These are phyloP conservation scores for Heliconius congener DNA, from an alignment of 1,140 invertebrate genomes.

Conservation along the genomic window DNA sequence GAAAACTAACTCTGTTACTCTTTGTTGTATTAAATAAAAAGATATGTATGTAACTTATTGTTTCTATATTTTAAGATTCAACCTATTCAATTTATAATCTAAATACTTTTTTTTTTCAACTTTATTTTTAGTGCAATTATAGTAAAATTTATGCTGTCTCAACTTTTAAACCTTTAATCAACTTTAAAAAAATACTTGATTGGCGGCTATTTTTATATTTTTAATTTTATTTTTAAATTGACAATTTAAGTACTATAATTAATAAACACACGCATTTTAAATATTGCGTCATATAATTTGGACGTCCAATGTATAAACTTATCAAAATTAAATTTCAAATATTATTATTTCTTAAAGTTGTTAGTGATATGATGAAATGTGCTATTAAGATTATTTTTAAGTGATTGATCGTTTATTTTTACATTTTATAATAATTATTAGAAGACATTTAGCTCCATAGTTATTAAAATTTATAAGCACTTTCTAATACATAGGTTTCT, in stretches of 20 bases:
- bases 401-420: conserved; percentile 38
- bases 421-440: conserved; percentile 32
- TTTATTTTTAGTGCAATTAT: conserved; percentile 12
- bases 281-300: not conserved
- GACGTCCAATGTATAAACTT: conserved; percentile 6
- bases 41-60: not conserved
- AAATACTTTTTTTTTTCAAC: not conserved
- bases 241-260: not conserved
- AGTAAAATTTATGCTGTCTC: not conserved
- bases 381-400: conserved; percentile 37
- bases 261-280: not conserved
- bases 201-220: not conserved
- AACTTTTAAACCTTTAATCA: not conserved
- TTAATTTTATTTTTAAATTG: not conserved
- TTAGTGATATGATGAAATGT: conserved; percentile 37
- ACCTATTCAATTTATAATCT: not conserved
- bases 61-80: not conserved
- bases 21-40: not conserved
- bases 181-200: not conserved
- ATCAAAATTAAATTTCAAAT: conserved; percentile 28
- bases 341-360: conserved; percentile 28
- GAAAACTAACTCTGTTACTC: not conserved
- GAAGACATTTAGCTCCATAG: conserved; percentile 29
- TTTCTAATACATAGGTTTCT: conserved; percentile 30
- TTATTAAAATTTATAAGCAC: conserved; percentile 37